phyloP scores from a whole-genome alignment of 2,113 vertebrate species.

The Corythornis cristatus region DNA sequence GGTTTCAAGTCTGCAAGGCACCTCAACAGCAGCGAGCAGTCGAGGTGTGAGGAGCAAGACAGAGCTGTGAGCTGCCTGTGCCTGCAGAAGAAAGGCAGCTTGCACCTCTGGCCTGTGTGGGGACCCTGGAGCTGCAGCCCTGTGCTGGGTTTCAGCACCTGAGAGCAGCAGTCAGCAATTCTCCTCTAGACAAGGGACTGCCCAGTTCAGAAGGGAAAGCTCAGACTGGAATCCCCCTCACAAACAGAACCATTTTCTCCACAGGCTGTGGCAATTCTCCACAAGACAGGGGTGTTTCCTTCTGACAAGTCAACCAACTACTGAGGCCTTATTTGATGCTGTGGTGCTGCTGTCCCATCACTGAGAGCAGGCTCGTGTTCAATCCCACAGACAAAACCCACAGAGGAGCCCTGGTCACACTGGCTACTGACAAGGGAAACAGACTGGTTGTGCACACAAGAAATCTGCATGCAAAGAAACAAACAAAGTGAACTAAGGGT shows the following conservation, averaged over 20 bases:
- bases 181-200: not conserved
- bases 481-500: not conserved
- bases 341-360: not conserved
- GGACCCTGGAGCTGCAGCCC: not conserved
- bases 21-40: not conserved
- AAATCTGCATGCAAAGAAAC: not conserved
- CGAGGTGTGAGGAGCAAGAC: not conserved
- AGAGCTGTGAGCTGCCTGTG: not conserved
- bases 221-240: not conserved
- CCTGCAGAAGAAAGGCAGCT: not conserved
- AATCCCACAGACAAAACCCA: not conserved
- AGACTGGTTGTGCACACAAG: not conserved
- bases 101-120: rapidly evolving
- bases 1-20: not conserved
- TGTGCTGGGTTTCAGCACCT: not conserved
- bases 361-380: not conserved
- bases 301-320: not conserved
- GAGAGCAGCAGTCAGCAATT: not conserved
- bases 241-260: not conserved
- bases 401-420: rapidly evolving
- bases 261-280: rapidly evolving
- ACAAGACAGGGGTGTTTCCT: not conserved
- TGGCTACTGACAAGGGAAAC: not conserved
- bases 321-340: not conserved
- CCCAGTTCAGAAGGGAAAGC: not conserved